Base-by-base conservation (phyloP, 1,140 invertebrate species). In the Drosophila azteca region DNA sequence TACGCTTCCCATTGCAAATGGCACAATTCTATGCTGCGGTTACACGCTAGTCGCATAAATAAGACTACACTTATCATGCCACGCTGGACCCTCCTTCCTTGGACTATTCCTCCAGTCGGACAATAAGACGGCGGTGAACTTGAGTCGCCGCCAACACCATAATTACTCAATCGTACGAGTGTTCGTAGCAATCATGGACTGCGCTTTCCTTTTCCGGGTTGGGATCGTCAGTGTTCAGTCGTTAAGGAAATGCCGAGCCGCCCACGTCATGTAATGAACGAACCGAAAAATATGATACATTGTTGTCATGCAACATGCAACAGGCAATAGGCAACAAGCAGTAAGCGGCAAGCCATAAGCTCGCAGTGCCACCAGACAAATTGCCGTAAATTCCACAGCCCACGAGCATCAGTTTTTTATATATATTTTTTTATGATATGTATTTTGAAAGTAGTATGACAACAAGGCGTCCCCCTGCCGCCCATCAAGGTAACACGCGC, bases 401-500 rank as follows among this genome's bases (percentile, higher is more conserved):
- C 39, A 53, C 72, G 39, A 57, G 54, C 65, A 24, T 22, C 24
- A 45, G n/a, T 63, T 64, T 63, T 43, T 55, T 58, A n/a, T 51
- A n/a, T 15, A 26, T 29, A 41, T 17, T 17, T 48, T 46, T 31
- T 41, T 53, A 13, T 29, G 15, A 46, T 53, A 20, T 43, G 39
- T 41, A 31, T 52, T 73, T 79, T 63, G 75, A 78, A 79, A 78
- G 77, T 69, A 62, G 75, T 67, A 61, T 73, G 63, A 73, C 69
- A 39, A 13, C 35, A 39, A 13, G 35, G 35, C 35, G 35, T 11
- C 11, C 35, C 35, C 35, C 31, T 35, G 1, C 17, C 5, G 24
- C 5, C 24, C 24, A 31, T 31, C 31, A 31, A 8, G 8, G 31
- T 9, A 31, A 31, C 31, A 31, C 31, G 31, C 31, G 31, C 31